Evolutionary conservation across 30 jellyfish, hydroid and myxozoan genomes (phyloP), one percentile per base, ranked within the genome.

Genomic region (Hydractinia symbiolongicarpus): DNA sequence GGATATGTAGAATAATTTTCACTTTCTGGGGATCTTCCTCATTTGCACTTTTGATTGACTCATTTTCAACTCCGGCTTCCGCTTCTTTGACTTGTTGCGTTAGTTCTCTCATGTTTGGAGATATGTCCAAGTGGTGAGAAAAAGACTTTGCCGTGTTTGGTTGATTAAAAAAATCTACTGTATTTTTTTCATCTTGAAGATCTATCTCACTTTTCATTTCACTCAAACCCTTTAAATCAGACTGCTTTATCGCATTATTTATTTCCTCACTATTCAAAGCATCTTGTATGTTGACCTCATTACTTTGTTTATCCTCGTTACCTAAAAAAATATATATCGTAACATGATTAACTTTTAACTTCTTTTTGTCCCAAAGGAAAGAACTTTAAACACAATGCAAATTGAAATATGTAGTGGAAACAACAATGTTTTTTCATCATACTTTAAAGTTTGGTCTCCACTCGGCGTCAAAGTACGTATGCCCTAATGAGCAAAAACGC

Each of bases 1-100:
- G 94, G 17, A 89, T 51, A 78, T 89, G 94, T 67, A 89, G 81
- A 49, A 89, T 88, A 6, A 89, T 80, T 74, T 83, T 83, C 82
- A 89, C 67, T 40, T 86, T 86, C 61, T 86, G 90, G n/a, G 85
- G 79, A 16, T 55, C 85, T n/a, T 73, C 84, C 14, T 84, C 87
- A 20, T 79, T 83, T 51, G 88, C 52, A 5, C 78, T 71, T 74
- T 76, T 88, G 55, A 61, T 73, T 71, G 82, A 13, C 11, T 93
- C 89, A 40, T 82, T 81, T 55, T 83, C 94, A 9, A 20, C 55
- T 19, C 52, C 80, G 0, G 55, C 51, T 50, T 71, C 80, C 7
- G 84, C 75, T 14, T 76, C 85, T 77, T 77, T 77, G 8, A 77
- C 21, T 8, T 53, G 66, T 77, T 77, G 79, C 19, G 79, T 9